phyloP scores from a whole-genome alignment of 1,140 invertebrate species.

The Calycopis cecrops region DNA sequence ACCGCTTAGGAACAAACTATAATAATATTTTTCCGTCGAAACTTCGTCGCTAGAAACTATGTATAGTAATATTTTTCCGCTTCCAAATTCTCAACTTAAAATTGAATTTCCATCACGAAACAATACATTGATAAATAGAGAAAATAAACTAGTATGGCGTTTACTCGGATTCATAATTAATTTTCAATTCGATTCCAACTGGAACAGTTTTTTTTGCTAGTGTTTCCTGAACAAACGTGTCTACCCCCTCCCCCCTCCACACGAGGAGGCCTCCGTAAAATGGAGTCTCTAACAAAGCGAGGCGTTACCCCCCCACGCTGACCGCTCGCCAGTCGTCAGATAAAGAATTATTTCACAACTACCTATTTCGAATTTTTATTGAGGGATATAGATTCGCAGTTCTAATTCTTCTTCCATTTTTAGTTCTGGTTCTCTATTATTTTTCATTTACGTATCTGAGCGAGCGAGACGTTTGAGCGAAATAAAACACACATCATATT shows the following conservation, averaged over 20 bases:
- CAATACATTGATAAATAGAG: too few species aligned
- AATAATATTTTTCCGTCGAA: too few species aligned
- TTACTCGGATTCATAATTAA: conserved; percentile 46
- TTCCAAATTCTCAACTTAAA: too few species aligned
- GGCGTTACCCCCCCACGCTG: conserved; percentile 29
- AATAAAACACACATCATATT: too few species aligned
- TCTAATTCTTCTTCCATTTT: too few species aligned
- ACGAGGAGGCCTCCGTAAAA: conserved; percentile 14
- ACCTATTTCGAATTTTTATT: conserved; percentile 4
- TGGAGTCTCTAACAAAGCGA: conserved; percentile 23
- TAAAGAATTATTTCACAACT: conserved; percentile 13
- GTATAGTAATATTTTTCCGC: too few species aligned
- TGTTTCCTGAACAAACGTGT: conserved; percentile 49
- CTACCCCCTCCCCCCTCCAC: conserved; percentile 23
- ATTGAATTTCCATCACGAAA: too few species aligned
- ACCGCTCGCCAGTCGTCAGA: conserved; percentile 49
- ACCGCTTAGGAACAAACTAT: too few species aligned
- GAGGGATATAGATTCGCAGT: background rate
- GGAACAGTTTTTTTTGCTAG: conserved; percentile 36
- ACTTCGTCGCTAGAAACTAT: too few species aligned
- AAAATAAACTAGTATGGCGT: background rate
- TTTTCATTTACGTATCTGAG: too few species aligned
- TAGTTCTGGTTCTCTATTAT: too few species aligned
- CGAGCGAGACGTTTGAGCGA: too few species aligned
- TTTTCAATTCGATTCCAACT: conserved; percentile 47